Conservation (phyloP, 1,140 invertebrate species). For the Procambarus clarkii region DNA sequence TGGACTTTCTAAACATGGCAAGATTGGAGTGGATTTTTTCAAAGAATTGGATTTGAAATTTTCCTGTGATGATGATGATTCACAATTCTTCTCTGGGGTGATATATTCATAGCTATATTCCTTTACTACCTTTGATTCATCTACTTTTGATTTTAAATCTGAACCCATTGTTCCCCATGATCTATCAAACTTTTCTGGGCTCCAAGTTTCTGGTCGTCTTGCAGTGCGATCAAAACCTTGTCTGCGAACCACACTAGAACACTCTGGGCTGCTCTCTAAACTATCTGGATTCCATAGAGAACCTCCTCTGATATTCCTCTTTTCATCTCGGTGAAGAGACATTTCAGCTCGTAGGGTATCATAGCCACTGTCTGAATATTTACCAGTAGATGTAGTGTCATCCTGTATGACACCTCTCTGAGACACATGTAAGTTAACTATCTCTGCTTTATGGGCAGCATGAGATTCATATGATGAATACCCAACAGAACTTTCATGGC, state of each 20-base stretch:
- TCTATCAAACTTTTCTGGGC: conserved; percentile 71
- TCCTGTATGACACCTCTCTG: conserved; percentile 50
- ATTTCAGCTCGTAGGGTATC: conserved; percentile 74
- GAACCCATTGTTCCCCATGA: conserved; percentile 46
- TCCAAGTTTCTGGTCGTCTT: conserved; percentile 72
- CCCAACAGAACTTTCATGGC: conserved; percentile 26
- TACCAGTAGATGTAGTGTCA: conserved; percentile 67
- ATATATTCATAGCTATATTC: conserved; percentile 72
- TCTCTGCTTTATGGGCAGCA: conserved; percentile 43
- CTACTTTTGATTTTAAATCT: conserved; percentile 55
- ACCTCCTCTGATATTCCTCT: conserved; percentile 41
- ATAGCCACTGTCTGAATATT: conserved; percentile 76
- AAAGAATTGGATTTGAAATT: conserved; percentile 32
- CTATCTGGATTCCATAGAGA: conserved; percentile 38
- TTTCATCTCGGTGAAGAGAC: conserved; percentile 44
- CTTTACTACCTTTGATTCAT: conserved; percentile 63
- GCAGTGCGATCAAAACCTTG: conserved; percentile 37
- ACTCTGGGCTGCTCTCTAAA: conserved; percentile 50
- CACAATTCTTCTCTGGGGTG: conserved; percentile 60
- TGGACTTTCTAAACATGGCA: conserved; percentile 66
- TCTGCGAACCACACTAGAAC: conserved; percentile 61
- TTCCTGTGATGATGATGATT: conserved; percentile 17
- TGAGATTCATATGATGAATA: conserved; percentile 59
- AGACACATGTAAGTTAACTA: conserved; percentile 18
- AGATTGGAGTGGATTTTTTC: conserved; percentile 58